A percentile compares a stretch with the other conserved stretches of the same genome.
Evolutionary conservation across 1,140 invertebrate species (phyloP).

Genomic region (Euwallacea fornicatus): DNA sequence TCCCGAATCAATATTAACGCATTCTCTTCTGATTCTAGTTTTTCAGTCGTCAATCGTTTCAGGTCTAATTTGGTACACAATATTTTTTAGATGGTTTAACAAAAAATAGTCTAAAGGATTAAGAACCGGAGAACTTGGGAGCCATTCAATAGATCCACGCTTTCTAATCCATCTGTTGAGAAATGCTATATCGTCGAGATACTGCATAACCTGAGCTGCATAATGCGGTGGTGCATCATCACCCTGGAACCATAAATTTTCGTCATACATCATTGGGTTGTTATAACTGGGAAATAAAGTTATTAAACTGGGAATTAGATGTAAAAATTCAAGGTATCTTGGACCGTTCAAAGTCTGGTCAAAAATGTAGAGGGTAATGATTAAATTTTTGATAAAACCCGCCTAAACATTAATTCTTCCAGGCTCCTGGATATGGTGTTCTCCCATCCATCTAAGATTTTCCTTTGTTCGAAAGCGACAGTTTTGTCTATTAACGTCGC

Average conservation of each 20-base stretch:
- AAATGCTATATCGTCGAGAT: constrained; percentile 47
- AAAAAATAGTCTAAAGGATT: neutral
- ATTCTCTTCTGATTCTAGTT: too few species aligned
- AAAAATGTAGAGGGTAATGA: too few species aligned
- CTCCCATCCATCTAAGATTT: constrained; percentile 2
- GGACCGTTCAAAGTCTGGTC: too few species aligned
- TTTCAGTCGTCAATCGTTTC: too few species aligned
- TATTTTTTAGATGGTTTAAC: too few species aligned
- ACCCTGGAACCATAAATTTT: constrained; percentile 47
- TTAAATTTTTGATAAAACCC: too few species aligned
- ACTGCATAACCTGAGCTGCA: constrained; percentile 41
- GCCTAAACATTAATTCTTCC: too few species aligned
- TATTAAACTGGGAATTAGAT: constrained; percentile 1
- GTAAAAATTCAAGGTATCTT: too few species aligned
- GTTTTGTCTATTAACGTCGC: constrained; percentile 16
- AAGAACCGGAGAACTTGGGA: constrained; percentile 21
- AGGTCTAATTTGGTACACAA: too few species aligned
- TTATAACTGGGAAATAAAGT: constrained; percentile 17
- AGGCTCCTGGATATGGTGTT: neutral
- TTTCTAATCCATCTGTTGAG: constrained; percentile 53
- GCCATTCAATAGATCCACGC: constrained; percentile 52
- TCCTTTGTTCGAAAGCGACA: constrained; percentile 14
- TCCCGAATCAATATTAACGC: too few species aligned
- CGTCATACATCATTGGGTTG: too few species aligned
- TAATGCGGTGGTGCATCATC: constrained; percentile 52